phyloP scores from a whole-genome alignment of 2,888 invertebrate genomes.

The Trisateles emortualis region DNA sequence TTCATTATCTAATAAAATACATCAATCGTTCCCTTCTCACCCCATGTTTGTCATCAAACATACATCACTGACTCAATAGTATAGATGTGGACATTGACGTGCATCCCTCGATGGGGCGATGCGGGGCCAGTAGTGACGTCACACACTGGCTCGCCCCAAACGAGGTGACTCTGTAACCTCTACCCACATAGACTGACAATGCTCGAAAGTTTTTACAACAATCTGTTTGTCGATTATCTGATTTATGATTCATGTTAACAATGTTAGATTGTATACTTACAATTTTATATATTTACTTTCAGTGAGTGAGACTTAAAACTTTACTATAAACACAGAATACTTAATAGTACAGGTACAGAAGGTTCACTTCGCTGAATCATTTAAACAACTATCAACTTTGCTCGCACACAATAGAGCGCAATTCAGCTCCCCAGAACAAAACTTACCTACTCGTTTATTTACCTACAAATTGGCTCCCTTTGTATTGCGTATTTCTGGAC shows the following conservation, averaged over 20 bases:
- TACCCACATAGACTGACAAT: slow-evolving; percentile 24
- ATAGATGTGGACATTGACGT: slow-evolving; percentile 42
- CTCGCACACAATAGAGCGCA: too few species aligned
- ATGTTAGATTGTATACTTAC: slow-evolving; percentile 3
- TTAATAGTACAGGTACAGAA: too few species aligned
- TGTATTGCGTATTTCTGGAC: too few species aligned
- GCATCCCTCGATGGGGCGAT: slow-evolving; percentile 38
- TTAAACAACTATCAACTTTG: too few species aligned
- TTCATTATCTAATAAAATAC: slow-evolving; percentile 10
- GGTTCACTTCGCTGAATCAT: too few species aligned
- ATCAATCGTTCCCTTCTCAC: slow-evolving; percentile 23
- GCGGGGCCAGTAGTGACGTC: slow-evolving; percentile 64
- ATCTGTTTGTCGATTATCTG: slow-evolving; percentile 25
- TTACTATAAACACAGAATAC: too few species aligned
- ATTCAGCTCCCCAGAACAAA: too few species aligned
- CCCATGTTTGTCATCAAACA: slow-evolving; percentile 41
- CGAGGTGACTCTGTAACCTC: slow-evolving; percentile 19
- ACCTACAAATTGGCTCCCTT: too few species aligned
- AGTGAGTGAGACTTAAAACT: too few species aligned
- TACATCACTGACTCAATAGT: slow-evolving; percentile 42
- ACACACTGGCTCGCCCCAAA: slow-evolving; percentile 52
- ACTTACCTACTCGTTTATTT: too few species aligned
- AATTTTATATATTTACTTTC: not conserved
- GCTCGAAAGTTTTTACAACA: slow-evolving; percentile 20
- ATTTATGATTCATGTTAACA: slow-evolving; percentile 22